These are phyloP conservation scores for Neolamprologus modestus DNA, from an alignment of 2,113 vertebrate genomes.

Conservation along the genomic window DNA sequence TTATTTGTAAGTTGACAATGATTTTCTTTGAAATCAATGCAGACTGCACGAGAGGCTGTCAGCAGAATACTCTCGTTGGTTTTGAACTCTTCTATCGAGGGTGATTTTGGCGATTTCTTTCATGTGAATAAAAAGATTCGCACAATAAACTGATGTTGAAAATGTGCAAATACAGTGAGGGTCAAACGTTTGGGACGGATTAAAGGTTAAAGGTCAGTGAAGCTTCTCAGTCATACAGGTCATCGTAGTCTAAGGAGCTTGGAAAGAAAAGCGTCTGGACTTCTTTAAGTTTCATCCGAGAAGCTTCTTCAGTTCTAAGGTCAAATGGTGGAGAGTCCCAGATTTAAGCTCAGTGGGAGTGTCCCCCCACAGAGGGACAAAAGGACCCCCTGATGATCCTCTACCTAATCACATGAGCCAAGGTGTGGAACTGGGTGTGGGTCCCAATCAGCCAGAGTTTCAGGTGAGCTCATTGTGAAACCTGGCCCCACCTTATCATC, in stretches of 20 bases:
- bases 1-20: background rate
- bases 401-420: accelerated
- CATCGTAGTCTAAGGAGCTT: background rate
- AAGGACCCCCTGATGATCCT: background rate
- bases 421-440: accelerated
- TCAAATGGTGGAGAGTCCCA: background rate
- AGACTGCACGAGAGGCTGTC: accelerated
- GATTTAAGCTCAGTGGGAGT: accelerated
- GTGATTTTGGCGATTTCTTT: accelerated
- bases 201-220: background rate
- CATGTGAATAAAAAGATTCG: background rate
- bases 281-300: background rate
- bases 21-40: background rate
- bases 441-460: accelerated
- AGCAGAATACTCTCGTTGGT: accelerated
- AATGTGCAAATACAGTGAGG: background rate
- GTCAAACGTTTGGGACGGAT: accelerated
- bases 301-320: background rate
- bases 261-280: accelerated
- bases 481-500: background rate
- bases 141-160: background rate
- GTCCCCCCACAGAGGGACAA: accelerated
- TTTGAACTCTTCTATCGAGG: background rate
- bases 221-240: background rate
- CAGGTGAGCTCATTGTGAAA: accelerated